A percentile compares a stretch with the other conserved stretches of the same genome.
These are phyloP conservation scores for Triops longicaudatus DNA, from an alignment of 1,140 invertebrate species.

Conservation along the genomic window DNA sequence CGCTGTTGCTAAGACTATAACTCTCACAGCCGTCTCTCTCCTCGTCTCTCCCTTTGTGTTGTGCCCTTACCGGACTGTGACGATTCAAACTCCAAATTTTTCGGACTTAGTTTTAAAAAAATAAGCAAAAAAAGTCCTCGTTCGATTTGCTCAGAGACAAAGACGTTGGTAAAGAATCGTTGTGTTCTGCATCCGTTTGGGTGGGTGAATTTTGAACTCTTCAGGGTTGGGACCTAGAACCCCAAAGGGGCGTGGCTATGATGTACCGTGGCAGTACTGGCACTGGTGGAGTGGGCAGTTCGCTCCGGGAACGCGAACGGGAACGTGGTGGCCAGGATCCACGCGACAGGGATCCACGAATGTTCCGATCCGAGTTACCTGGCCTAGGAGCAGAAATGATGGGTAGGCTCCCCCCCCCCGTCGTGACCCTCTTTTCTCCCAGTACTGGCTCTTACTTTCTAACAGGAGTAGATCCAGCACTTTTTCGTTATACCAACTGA, in stretches of 20 bases:
- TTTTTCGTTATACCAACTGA: too few relatives aligned
- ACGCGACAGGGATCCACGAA: neutral
- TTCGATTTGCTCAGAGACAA: too few relatives aligned
- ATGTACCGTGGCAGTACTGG: conserved; percentile 6
- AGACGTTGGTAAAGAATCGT: too few relatives aligned
- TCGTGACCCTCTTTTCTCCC: too few relatives aligned
- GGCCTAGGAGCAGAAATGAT: neutral
- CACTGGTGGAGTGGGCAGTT: neutral
- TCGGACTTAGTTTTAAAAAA: too few relatives aligned
- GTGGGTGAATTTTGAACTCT: neutral
- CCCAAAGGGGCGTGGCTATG: conserved; percentile 1
- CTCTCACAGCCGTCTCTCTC: neutral
- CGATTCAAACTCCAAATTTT: too few relatives aligned
- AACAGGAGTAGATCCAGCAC: too few relatives aligned
- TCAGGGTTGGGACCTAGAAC: neutral
- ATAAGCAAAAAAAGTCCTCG: too few relatives aligned
- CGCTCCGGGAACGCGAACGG: neutral
- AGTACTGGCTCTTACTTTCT: too few relatives aligned
- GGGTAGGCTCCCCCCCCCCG: neutral
- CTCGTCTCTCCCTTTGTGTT: neutral
- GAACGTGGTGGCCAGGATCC: neutral
- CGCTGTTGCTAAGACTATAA: conserved; percentile 2
- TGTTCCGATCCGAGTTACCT: neutral
- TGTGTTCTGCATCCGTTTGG: too few relatives aligned
- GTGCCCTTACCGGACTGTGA: neutral